phyloP scores from a whole-genome alignment of 2,888 invertebrate species.

The Epiperipatus broadwayi region DNA sequence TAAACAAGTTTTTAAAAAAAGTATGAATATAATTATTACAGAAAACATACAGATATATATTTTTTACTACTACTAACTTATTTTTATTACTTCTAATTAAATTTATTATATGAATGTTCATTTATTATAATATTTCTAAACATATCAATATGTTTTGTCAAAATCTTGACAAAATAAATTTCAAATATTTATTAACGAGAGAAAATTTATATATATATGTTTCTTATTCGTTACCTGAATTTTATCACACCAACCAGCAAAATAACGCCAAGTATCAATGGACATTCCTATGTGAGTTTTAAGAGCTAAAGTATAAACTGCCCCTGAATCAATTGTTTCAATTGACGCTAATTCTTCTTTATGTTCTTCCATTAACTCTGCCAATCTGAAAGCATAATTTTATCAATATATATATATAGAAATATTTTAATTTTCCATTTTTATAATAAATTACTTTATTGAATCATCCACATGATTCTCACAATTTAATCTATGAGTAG shows the following conservation, averaged over 20 bases:
- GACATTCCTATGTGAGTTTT: conserved; percentile 97
- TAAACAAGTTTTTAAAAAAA: too few relatives aligned
- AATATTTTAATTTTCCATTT: too few relatives aligned
- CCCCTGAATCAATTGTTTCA: conserved; percentile 80
- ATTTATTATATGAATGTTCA: not conserved
- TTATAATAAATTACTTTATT: too few relatives aligned
- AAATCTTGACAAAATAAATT: not conserved
- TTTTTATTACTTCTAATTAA: too few relatives aligned
- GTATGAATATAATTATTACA: too few relatives aligned
- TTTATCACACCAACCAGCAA: conserved; percentile 92
- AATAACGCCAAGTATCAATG: conserved; percentile 87
- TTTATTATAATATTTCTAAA: not conserved
- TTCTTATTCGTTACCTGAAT: conserved; percentile 39
- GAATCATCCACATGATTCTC: too few relatives aligned
- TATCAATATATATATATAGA: too few relatives aligned
- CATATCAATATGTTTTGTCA: not conserved
- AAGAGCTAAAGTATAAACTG: conserved; percentile 83
- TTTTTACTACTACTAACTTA: too few relatives aligned
- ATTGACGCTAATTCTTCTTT: conserved; percentile 87
- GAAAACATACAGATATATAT: too few relatives aligned
- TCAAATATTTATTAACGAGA: not conserved
- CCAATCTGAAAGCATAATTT: conserved; percentile 45
- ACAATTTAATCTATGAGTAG: too few relatives aligned
- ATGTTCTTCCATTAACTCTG: conserved; percentile 82
- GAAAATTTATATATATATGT: too few relatives aligned